Base-by-base conservation (phyloP, 1,140 invertebrate genomes). In the Alviniconcha marisindica region DNA sequence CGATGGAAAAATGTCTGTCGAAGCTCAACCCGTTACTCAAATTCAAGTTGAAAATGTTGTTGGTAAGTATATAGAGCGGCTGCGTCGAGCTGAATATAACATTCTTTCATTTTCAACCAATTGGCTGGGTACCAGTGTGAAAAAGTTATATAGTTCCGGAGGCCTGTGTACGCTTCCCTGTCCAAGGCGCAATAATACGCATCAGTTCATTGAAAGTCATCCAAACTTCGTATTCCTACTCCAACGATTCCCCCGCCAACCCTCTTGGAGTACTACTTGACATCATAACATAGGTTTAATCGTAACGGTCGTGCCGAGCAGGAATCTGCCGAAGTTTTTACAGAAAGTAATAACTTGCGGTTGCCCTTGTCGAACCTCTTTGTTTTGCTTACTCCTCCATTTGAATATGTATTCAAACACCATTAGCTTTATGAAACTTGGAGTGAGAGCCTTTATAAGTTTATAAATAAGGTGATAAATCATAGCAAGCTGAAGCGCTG, bases 11-110 rank as follows among this genome's bases (percentile, higher is more conserved):
- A 91, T 91, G 90, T 90, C 90, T 85, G 84, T 90, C 79, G 89
- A 91, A 71, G 85, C 84, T 33, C 84, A 84, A 77, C 42, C 87
- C 48, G 82, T 88, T 38, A 87, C 85, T n/a, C 89, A 91, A 77
- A 90, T 91, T 82, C 90, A 90, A 69, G 88, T 91, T 51, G 89
- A 91, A 87, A 90, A 89, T 86, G 86, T 91, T 54, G 71, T 88
- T 77, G 91, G 91, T 91, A 87, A 86, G 87, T 82, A 56, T 73
- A 71, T 76, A 56, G 38, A 38, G 56, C 54, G 36, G 1, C 14
- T 69, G 24, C 56, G 60, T 40, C 42, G 31, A 51, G 38, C 38
- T 40, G 79, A 28, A 51, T 48, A 31, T 76, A 71, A 76, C n/a
- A 42, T 54, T n/a, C 15, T 28, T 69, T 36, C 44, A 42, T 14